These are phyloP conservation scores for Plectropomus leopardus DNA, from an alignment of 2,113 vertebrate genomes.

Conservation along the genomic window DNA sequence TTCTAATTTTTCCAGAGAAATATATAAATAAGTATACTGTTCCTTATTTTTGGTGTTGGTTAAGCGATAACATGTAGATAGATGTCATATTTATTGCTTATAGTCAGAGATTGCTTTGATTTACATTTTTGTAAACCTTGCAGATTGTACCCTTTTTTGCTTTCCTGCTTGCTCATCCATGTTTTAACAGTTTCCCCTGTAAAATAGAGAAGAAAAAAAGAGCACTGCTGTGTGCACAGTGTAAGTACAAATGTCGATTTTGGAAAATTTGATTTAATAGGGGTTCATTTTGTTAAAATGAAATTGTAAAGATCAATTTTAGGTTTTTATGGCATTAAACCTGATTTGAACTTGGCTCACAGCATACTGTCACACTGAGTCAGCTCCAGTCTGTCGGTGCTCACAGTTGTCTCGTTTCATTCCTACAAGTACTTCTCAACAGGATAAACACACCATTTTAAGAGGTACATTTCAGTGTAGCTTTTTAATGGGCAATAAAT, in stretches of 20 bases:
- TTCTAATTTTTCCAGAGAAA: conserved; percentile 60
- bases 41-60: conserved; percentile 77
- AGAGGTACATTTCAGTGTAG: conserved; percentile 77
- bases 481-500: conserved; percentile 84
- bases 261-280: conserved; percentile 67
- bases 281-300: conserved; percentile 73
- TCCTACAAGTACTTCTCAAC: conserved; percentile 66
- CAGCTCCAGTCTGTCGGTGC: conserved; percentile 25
- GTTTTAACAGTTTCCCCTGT: conserved; percentile 65
- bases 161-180: conserved; percentile 69
- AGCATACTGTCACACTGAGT: conserved; percentile 53
- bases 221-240: conserved; percentile 70
- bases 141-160: conserved; percentile 51
- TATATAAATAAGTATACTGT: conserved; percentile 60
- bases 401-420: conserved; percentile 55
- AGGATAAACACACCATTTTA: conserved; percentile 77
- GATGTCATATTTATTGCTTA: conserved; percentile 63
- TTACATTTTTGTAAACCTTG: conserved; percentile 67
- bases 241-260: conserved; percentile 73
- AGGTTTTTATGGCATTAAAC: conserved; percentile 81
- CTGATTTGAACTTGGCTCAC: conserved; percentile 69
- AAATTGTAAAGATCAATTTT: conserved; percentile 74
- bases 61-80: conserved; percentile 67
- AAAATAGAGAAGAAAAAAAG: conserved; percentile 57
- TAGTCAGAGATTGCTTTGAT: conserved; percentile 54